Evolutionary conservation across 2,888 invertebrate species (phyloP), one percentile per base, ranked within the genome.

Genomic region (Protophormia terraenovae): DNA sequence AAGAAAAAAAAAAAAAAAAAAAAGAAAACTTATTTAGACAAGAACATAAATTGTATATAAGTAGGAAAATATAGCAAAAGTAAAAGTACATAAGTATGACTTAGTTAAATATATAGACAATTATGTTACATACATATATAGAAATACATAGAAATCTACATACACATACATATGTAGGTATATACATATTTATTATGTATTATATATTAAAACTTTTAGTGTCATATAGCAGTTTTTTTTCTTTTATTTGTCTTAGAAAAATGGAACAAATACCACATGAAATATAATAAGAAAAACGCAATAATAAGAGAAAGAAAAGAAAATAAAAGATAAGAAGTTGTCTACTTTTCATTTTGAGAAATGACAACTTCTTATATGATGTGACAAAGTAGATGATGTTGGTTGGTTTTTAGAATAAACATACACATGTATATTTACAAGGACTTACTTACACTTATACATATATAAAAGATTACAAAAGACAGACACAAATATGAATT

Each of bases 341-440:
- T 67, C 67, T 67, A 19, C 47, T 50, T 50, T 67, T 29, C 27
- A 47, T 67, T 67, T 47, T 5, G 12, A 32, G 50, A 35, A 38
- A 69, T 69, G 69, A 69, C 69, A 69, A 24, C 35, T 53, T 24
- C 53, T 69, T 69, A 24, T 35, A 24, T 35, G 53, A 53, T 53
- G 53, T 53, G 69, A 50, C 53, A 69, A 69, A 53, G 47, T 69
- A 50, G 50, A 50, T 69, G 62, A 64, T 38, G 67, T 69, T 50
- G 50, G 67, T 47, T n/a, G n/a, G n/a, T n/a, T n/a, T 29, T 64
- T 66, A 16, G 10, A 27, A 22, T 35, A 10, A 14, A 27, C 8
- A 62, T 22, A 64, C 19, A 45, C 27, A 27, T n/a, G n/a, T n/a
- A n/a, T n/a, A n/a, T n/a, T 14, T 35, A 62, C 1, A 35, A 32